Conservation (phyloP, 2,113 vertebrate genomes). For the Clarias batrachus region DNA sequence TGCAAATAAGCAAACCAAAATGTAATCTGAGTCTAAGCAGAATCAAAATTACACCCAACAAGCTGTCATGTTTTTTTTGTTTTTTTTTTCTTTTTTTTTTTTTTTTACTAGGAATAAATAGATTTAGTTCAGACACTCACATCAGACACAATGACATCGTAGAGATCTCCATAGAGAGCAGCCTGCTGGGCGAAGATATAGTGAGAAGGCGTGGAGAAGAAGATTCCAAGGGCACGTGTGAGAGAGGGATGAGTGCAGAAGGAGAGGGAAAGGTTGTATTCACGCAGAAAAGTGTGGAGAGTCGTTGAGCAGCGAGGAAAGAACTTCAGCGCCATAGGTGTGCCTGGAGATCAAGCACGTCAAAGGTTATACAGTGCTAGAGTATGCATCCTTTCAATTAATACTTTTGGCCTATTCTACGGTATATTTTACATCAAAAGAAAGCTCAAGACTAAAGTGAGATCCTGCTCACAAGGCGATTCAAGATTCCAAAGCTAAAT, state of each 20-base stretch:
- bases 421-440: not conserved
- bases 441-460: too few species aligned
- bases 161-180: conserved; percentile 83
- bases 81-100: not conserved
- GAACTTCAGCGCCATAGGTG: conserved; percentile 84
- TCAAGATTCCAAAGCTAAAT: not conserved
- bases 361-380: not conserved
- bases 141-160: conserved; percentile 80
- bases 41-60: not conserved
- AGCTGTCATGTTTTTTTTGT: not conserved
- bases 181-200: conserved; percentile 88
- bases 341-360: conserved; percentile 69
- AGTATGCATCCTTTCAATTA: not conserved
- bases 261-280: conserved; percentile 85
- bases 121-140: conserved; percentile 53
- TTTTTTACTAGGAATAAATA: not conserved
- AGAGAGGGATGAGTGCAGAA: conserved; percentile 83
- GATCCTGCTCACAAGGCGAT: not conserved
- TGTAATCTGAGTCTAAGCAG: not conserved
- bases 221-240: conserved; percentile 79
- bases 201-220: conserved; percentile 80
- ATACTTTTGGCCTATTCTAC: not conserved
- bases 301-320: conserved; percentile 75
- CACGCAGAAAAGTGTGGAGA: conserved; percentile 80
- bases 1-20: conserved; percentile 8